These are phyloP conservation scores for Diachasma alloeum DNA, from an alignment of 1,140 invertebrate species.

Conservation along the genomic window DNA sequence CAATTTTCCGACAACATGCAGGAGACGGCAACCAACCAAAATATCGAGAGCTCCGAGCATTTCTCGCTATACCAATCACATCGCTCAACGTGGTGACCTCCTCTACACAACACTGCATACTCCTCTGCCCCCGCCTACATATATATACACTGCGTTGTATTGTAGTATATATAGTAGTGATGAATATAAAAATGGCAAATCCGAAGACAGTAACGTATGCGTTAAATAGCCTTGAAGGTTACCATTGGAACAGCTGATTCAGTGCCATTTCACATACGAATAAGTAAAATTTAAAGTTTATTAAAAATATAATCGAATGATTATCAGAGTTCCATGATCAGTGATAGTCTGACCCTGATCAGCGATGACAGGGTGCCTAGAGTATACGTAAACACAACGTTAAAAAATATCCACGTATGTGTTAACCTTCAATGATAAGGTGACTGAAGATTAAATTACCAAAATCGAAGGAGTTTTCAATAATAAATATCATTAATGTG, in stretches of 20 bases:
- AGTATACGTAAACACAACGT: background rate
- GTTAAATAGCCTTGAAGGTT: background rate
- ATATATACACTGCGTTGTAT: background rate
- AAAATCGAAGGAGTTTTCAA: background rate
- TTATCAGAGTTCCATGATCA: background rate
- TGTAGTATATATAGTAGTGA: background rate
- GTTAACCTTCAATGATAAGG: conserved; percentile 31
- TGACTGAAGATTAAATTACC: background rate
- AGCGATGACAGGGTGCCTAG: background rate
- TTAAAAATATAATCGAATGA: background rate
- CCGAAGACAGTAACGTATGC: background rate
- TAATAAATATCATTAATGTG: conserved; percentile 2
- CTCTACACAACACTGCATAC: conserved; percentile 5
- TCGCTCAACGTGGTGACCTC: conserved; percentile 21
- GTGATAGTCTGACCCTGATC: background rate
- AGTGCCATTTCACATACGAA: background rate
- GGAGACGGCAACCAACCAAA: background rate
- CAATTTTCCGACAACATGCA: background rate
- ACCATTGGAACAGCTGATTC: conserved; percentile 27
- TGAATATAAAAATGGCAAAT: background rate
- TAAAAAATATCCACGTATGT: conserved; percentile 46
- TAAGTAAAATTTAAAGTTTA: background rate
- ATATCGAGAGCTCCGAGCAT: background rate
- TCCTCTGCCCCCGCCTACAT: background rate
- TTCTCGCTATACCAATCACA: conserved; percentile 20